phyloP scores from a whole-genome alignment of 2,888 invertebrate species.

The Trypoxylon attenuatum region DNA sequence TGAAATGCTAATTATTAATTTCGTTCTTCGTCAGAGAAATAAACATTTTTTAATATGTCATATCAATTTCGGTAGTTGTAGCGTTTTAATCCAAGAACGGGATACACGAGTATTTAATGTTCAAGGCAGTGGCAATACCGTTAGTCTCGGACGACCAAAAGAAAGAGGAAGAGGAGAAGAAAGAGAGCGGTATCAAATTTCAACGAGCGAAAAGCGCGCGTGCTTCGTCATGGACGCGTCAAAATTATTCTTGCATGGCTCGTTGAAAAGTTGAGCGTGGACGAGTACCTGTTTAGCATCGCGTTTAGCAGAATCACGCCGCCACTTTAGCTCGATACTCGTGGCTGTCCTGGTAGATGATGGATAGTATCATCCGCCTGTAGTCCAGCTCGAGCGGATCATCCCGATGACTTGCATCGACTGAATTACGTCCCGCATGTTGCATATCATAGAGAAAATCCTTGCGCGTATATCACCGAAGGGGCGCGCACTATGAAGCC shows the following conservation, averaged over 20 bases:
- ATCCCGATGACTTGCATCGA: slow-evolving; percentile 71
- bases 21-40: not conserved
- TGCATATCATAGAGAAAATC: slow-evolving; percentile 64
- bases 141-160: no score
- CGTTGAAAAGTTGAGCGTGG: slow-evolving; percentile 18
- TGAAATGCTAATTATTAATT: no score
- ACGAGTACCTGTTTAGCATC: slow-evolving; percentile 60
- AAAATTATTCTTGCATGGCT: slow-evolving; percentile 6
- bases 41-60: no score
- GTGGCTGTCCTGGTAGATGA: slow-evolving; percentile 68
- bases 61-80: no score
- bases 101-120: no score
- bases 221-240: not conserved
- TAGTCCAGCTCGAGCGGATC: slow-evolving; percentile 54
- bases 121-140: no score
- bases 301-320: slow-evolving; percentile 68
- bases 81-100: no score
- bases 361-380: slow-evolving; percentile 60
- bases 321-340: slow-evolving; percentile 67
- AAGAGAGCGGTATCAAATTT: no score
- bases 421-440: slow-evolving; percentile 69
- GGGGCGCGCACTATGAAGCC: slow-evolving; percentile 27
- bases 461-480: slow-evolving; percentile 53
- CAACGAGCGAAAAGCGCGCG: not conserved
- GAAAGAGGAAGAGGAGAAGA: no score